Evolutionary conservation across 2,113 vertebrate species (phyloP).

Genomic region (Anoplopoma fimbria): DNA sequence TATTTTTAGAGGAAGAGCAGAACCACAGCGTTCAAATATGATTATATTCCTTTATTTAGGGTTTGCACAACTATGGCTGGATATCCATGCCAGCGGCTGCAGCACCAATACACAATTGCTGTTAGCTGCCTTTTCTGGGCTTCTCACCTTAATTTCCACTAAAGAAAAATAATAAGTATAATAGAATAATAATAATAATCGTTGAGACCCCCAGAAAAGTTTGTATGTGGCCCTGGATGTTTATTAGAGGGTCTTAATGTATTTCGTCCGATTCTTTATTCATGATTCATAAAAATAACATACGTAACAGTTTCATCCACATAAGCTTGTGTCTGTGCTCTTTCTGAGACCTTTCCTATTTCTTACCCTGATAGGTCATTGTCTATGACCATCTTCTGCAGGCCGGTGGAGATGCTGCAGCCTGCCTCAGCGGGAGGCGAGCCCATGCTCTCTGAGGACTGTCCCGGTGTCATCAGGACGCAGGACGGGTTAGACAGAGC

Average conservation of each 20-base stretch:
- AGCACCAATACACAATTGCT: neutral
- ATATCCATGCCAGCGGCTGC: neutral
- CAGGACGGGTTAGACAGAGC: conserved; percentile 91
- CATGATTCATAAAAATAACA: neutral
- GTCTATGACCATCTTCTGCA: conserved; percentile 99
- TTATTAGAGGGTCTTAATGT: neutral
- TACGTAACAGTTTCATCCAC: neutral
- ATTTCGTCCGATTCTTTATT: neutral
- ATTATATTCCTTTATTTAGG: neutral
- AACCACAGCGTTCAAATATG: neutral
- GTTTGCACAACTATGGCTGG: neutral
- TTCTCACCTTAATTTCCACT: neutral
- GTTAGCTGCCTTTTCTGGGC: neutral
- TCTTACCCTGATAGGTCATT: conserved; percentile 93
- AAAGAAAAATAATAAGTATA: neutral
- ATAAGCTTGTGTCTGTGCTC: neutral
- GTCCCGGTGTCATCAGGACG: conserved; percentile 83
- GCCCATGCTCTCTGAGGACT: conserved; percentile 82
- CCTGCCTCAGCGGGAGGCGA: conserved; percentile 85
- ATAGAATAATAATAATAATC: neutral
- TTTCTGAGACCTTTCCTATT: too few relatives aligned
- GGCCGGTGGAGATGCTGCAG: conserved; percentile 91
- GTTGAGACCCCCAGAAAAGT: neutral
- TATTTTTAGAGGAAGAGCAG: neutral
- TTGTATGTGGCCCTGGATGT: neutral